Base-by-base conservation (phyloP, 2,797 vertebrate species). In the Sibirionetta formosa region DNA sequence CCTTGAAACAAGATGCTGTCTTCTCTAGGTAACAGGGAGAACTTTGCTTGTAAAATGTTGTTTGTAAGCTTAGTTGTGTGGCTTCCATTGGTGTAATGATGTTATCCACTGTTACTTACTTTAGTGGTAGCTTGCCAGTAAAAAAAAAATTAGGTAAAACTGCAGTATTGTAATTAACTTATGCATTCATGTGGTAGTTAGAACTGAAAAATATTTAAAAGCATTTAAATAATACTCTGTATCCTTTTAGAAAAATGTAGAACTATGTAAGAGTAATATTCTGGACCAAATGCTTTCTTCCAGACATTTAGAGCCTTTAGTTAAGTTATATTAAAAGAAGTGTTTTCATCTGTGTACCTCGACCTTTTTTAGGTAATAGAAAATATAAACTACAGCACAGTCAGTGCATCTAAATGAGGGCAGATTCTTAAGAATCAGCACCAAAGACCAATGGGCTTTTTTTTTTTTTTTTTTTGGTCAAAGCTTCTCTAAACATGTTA, bases 1-100 rank as follows among this genome's bases (percentile, higher is more conserved):
- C 72, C 94, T 97, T 83, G 91, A 97, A 96, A 88, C 22, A 56
- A 93, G 87, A 83, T 23, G 7, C 51, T 88, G 84, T 96, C 89
- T 94, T 78, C 95, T 88, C 38, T n/a, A 82, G 81, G 88, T 75
- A 76, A 54, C 16, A 36, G 58, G 85, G 70, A 83, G 24, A 93
- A 54, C 50, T 83, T 94, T 71, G 33, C 12, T 73, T 64, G 15
- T 71, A 79, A 81, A 93, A 88, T 35, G 38, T 11, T 54, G 26
- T 78, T 96, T 97, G 78, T 36, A 20, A 35, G 36, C 57, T 87
- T 38, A 79, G 56, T 29, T 42, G 5, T 56, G 75, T 87, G 82
- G 36, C 27, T 93, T 82, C 60, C 42, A 7, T 6, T 27, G 27
- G 14, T 70, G 35, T n/a, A 61, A 29, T 17, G 27, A 31, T 17